Conservation (phyloP, 2,113 vertebrate genomes). For the Natator depressus region DNA sequence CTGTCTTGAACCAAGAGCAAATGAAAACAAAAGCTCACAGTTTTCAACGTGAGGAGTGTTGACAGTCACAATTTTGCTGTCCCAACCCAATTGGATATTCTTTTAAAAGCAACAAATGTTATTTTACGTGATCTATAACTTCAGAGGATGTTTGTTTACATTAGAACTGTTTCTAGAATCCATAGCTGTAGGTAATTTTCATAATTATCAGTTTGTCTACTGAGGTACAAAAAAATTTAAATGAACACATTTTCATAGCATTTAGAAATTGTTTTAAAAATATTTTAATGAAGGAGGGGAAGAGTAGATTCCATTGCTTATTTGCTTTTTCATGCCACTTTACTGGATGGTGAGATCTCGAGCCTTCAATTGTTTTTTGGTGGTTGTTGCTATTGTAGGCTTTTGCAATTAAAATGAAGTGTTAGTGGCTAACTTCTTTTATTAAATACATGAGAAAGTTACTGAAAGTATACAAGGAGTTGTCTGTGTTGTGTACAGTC, state of each 20-base stretch:
- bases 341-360: background rate
- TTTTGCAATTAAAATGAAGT: conserved; percentile 45
- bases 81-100: background rate
- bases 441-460: conserved; percentile 40
- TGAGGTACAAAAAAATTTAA: conserved; percentile 56
- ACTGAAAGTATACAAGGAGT: conserved; percentile 35
- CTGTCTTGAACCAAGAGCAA: background rate
- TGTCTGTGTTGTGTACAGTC: conserved; percentile 29
- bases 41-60: conserved; percentile 33
- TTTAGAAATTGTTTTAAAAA: conserved; percentile 40
- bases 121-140: background rate
- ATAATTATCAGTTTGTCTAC: conserved; percentile 53
- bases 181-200: conserved; percentile 20
- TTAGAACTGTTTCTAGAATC: conserved; percentile 19
- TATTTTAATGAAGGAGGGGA: background rate
- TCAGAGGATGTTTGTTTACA: conserved; percentile 23
- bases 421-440: conserved; percentile 52
- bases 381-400: conserved; percentile 14
- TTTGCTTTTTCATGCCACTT: background rate
- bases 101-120: conserved; percentile 28
- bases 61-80: conserved; percentile 43
- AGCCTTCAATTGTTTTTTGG: background rate
- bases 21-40: conserved; percentile 46
- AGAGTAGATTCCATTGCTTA: background rate
- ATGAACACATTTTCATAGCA: conserved; percentile 62